Evolutionary conservation across 92 coral and sea anemone species (phyloP).

Genomic region (Galaxea fascicularis): DNA sequence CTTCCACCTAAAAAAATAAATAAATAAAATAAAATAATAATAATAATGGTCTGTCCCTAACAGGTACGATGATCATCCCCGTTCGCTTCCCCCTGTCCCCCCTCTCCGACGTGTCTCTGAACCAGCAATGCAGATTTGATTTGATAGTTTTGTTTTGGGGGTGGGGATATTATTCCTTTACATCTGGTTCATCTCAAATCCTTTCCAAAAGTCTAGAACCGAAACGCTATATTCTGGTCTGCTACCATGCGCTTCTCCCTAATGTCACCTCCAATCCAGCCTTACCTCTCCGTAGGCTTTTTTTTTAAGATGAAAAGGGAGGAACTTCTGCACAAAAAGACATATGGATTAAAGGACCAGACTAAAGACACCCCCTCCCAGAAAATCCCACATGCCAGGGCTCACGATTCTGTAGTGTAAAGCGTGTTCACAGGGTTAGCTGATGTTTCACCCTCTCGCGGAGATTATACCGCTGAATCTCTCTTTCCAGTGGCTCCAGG

Average conservation of each 20-base stretch:
- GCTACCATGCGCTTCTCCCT: slow-evolving; percentile 3
- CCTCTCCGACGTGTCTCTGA: slow-evolving; percentile 16
- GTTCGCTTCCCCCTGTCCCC: background rate
- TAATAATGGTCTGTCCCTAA: no score
- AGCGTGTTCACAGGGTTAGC: slow-evolving; percentile 1
- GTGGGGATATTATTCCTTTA: background rate
- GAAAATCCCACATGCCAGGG: slow-evolving; percentile 14
- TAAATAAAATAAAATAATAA: no score
- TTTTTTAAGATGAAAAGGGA: slow-evolving; percentile 6
- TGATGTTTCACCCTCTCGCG: slow-evolving; percentile 1
- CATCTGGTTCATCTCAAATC: slow-evolving; percentile 18
- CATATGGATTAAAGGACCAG: background rate
- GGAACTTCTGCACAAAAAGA: slow-evolving; percentile 20
- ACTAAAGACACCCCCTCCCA: slow-evolving; percentile 6
- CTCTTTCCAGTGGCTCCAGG: slow-evolving; percentile 2
- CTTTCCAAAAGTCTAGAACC: slow-evolving; percentile 21
- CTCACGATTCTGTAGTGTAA: background rate
- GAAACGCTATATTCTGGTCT: background rate
- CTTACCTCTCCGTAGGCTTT: background rate
- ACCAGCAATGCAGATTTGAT: slow-evolving; percentile 12
- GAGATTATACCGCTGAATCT: slow-evolving; percentile 1
- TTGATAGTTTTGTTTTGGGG: slow-evolving; percentile 2
- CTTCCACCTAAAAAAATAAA: no score
- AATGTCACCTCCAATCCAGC: slow-evolving; percentile 15
- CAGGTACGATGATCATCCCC: no score